Evolutionary conservation across 2,888 invertebrate genomes (phyloP), one percentile per base, ranked within the genome.

Genomic region (Penaeus monodon): DNA sequence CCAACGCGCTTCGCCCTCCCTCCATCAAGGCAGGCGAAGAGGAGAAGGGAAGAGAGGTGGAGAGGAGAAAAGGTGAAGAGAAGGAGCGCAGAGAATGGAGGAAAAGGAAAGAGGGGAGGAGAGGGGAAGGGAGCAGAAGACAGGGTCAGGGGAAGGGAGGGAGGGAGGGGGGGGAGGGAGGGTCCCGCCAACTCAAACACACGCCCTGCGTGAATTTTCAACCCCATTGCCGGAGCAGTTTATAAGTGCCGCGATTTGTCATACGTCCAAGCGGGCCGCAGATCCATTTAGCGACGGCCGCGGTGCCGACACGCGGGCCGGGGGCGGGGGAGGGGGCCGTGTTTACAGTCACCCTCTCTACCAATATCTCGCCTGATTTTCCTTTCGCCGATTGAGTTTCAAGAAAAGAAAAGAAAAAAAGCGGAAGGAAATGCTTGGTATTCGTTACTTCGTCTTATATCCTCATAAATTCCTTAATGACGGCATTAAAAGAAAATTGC

Each of bases 231-330:
- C 84, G 77, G 78, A 63, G 44, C 66, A 66, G 78, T 78, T 78
- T 78, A 78, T 84, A 84, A 84, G 84, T 84, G 78, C 84, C 24
- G 33, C 84, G 68, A 84, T 84, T 84, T 84, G 84, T 84, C 84
- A 84, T 78, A 66, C 77, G 78, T 84, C 84, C 68, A 73, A 64
- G 63, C 82, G 64, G 82, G 63, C 38, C 74, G 63, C 74, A 73
- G 82, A 82, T 82, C 73, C 74, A 82, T 82, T 82, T 82, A 82
- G 73, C 82, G 64, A 65, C 57, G 68, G 57, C 81, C 81, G 73
- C 73, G 73, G 49, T 27, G 57, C 81, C 81, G 81, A 73, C 81
- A 63, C 57, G 57, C 57, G 57, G 57, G 17, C 57, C 14, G 14
- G 57, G 57, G 68, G 29, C 6, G 65, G 66, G 29, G 57, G n/a